Evolutionary conservation across 2,113 vertebrate species (phyloP).

Genomic region (Corythaeola cristata): DNA sequence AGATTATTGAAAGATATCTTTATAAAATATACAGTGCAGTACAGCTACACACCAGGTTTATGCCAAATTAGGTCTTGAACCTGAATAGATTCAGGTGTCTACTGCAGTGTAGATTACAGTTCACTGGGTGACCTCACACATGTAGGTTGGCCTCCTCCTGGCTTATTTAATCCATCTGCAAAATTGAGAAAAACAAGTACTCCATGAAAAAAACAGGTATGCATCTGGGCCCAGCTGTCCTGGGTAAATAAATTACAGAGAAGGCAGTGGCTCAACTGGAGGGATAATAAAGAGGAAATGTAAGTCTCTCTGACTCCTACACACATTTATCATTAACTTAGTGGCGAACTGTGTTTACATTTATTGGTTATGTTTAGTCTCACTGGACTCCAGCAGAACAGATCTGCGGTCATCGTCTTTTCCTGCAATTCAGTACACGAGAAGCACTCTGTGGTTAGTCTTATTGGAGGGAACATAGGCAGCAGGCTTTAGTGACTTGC

Average conservation of each 20-base stretch:
- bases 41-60: neutral
- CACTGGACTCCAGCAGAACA: conserved; percentile 34
- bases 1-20: conserved; percentile 4
- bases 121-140: conserved; percentile 26
- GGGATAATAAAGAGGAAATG: conserved; percentile 21
- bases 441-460: neutral
- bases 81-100: neutral
- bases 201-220: neutral
- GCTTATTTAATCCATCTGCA: conserved; percentile 22
- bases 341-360: neutral
- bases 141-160: neutral
- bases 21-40: conserved; percentile 1
- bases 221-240: neutral
- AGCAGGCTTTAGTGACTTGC: conserved; percentile 18
- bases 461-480: neutral
- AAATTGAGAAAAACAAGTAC: conserved; percentile 1
- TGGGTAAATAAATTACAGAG: conserved; percentile 19
- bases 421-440: neutral
- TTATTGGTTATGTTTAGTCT: conserved; percentile 19
- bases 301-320: conserved; percentile 6
- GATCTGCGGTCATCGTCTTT: neutral
- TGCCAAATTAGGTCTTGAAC: conserved; percentile 35
- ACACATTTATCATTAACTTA: conserved; percentile 30
- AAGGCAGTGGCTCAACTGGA: neutral
- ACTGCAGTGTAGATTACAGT: conserved; percentile 26